Conservation (phyloP, 2,797 vertebrate species). For the Falco cherrug region DNA sequence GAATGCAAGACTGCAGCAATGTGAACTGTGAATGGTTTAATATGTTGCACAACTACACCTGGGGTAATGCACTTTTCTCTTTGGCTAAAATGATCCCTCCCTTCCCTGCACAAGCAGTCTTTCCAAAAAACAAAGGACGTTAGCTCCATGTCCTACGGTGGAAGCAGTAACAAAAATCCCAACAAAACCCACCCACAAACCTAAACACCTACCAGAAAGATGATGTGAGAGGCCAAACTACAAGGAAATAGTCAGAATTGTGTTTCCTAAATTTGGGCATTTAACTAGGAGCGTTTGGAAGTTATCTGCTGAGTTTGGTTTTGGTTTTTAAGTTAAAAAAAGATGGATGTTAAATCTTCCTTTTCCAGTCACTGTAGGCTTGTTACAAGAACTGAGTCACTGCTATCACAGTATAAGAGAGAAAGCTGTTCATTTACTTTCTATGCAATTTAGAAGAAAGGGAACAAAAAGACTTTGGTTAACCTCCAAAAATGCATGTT, state of each 20-base stretch:
- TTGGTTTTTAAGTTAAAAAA: neutral
- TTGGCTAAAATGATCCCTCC: neutral
- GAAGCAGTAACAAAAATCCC: neutral
- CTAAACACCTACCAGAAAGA: neutral
- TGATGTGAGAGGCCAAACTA: neutral
- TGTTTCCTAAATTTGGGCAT: neutral
- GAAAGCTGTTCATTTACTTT: neutral
- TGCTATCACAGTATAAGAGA: neutral
- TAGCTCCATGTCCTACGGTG: neutral
- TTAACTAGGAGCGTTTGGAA: neutral
- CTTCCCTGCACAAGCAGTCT: neutral
- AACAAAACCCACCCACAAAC: neutral
- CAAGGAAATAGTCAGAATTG: neutral
- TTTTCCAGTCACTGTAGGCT: neutral
- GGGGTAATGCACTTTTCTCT: neutral
- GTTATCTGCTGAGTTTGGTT: neutral
- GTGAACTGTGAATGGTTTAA: neutral
- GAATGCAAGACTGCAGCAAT: neutral
- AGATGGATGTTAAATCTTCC: neutral
- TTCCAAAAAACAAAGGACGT: neutral
- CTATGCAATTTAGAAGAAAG: neutral
- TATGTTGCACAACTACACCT: neutral
- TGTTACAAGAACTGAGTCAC: neutral
- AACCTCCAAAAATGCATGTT: neutral
- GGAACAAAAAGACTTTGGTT: neutral